phyloP scores from a whole-genome alignment of 35 echinoderm and acorn worm species.

The Holothuria glaberrima region DNA sequence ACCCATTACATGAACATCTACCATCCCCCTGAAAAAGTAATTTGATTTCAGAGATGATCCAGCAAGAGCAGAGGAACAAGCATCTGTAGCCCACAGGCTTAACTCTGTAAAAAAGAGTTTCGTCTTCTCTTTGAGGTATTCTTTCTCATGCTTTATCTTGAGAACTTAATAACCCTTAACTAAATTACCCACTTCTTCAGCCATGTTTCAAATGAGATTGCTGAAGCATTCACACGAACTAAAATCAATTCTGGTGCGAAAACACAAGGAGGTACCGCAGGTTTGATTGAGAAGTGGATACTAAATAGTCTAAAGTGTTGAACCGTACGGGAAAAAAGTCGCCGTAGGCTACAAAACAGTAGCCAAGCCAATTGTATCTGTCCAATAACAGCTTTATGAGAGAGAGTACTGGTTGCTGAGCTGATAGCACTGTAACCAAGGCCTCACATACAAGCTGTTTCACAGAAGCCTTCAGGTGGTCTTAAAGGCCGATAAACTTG shows the following conservation, averaged over 20 bases:
- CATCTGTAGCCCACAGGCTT: constrained; percentile 49
- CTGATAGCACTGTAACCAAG: too few species aligned
- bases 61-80: constrained; percentile 6
- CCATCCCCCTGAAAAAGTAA: constrained; percentile 36
- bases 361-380: not conserved
- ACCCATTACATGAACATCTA: constrained; percentile 19
- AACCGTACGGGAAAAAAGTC: constrained; percentile 34
- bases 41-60: constrained; percentile 50
- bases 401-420: too few species aligned
- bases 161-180: constrained; percentile 65
- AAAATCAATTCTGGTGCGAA: constrained; percentile 56
- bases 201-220: constrained; percentile 50
- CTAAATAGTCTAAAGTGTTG: constrained; percentile 52
- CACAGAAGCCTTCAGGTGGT: too few species aligned
- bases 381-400: too few species aligned
- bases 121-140: not conserved
- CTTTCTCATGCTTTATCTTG: constrained; percentile 37
- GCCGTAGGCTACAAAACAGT: constrained; percentile 21
- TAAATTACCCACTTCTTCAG: constrained; percentile 57
- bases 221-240: constrained; percentile 49
- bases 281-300: constrained; percentile 41
- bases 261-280: constrained; percentile 50
- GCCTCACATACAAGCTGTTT: too few species aligned
- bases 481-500: too few species aligned
- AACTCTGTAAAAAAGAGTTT: not conserved